These are phyloP conservation scores for Botia kubotai DNA, from an alignment of 2,797 vertebrate genomes.

Conservation along the genomic window DNA sequence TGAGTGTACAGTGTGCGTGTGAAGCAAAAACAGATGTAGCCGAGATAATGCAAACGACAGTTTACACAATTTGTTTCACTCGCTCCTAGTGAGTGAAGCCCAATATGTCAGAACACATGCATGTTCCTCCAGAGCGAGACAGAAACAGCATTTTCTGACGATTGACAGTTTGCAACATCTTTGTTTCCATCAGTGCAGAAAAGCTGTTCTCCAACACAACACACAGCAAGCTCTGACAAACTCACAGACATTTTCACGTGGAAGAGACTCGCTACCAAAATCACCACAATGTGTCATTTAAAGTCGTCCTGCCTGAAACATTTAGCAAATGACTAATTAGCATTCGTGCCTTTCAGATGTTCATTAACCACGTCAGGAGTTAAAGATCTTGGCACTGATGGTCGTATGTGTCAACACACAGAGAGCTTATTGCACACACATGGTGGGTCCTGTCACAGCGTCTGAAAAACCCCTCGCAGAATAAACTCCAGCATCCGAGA, in stretches of 20 bases:
- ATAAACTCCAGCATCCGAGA: constrained; percentile 19
- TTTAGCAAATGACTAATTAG: constrained; percentile 39
- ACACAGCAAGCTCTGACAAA: background rate
- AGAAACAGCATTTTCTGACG: background rate
- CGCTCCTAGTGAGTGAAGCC: background rate
- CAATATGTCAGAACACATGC: background rate
- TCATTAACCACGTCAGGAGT: constrained; percentile 35
- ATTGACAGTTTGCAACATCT: background rate
- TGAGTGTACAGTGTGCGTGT: no score
- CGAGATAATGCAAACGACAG: no score
- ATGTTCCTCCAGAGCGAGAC: background rate
- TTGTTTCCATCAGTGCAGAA: background rate
- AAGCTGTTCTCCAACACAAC: constrained; percentile 6
- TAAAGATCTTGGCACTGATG: constrained; percentile 26
- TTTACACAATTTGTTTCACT: background rate
- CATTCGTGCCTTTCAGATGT: constrained; percentile 28
- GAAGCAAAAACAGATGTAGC: no score
- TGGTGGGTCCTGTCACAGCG: constrained; percentile 23
- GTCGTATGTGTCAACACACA: constrained; percentile 26
- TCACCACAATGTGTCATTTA: constrained; percentile 30
- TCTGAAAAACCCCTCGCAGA: constrained; percentile 23
- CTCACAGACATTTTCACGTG: constrained; percentile 3
- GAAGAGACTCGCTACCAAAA: background rate
- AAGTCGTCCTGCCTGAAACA: constrained; percentile 7
- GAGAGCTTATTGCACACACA: constrained; percentile 25